Evolutionary conservation across 2,888 invertebrate species (phyloP), one percentile per base, ranked within the genome.

Genomic region (Cyclophora albipunctata): DNA sequence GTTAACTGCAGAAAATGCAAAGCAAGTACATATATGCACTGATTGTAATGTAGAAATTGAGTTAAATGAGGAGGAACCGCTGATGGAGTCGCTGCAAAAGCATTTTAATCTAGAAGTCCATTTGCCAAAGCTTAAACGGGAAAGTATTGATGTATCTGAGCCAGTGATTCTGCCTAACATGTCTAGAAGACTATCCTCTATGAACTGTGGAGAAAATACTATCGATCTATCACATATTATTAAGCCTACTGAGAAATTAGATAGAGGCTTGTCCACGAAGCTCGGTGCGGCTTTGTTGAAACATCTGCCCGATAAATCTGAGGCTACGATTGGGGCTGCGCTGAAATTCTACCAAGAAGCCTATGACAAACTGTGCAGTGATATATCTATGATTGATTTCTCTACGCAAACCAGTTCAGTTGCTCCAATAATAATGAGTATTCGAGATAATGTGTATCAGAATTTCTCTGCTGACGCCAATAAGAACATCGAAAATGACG

Each of bases 401-500:
- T 73, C 82, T 0, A 60, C 75, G 0, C 80, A 82, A 49, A 81
- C 84, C 0, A 78, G 81, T 49, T 78, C 87, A 0, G 88, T 88
- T 0, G 88, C 88, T 4, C 88, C 88, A 0, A 87, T 88, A 1
- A 87, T 88, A 2, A 87, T 88, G 88, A 87, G 87, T 50, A 88
- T 88, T 37, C 83, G 86, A 35, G 88, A 88, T 53, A 88, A 88
- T 44, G 88, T 88, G 1, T 87, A 88, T 51, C 87, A 88, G 53
- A 87, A 87, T 49, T 87, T 87, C 52, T 69, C 84, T 0, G 71
- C 75, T 0, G 88, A 88, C 42, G 74, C 84, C 0, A 87, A 86
- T 46, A 88, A 84, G 58, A 87, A 78, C 51, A 80, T 77, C 41
- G 88, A 88, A 4, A 83, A 77, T 5, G 88, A 88, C 3, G 88